Conservation (phyloP, 2,113 vertebrate genomes). For the Mus pahari region DNA sequence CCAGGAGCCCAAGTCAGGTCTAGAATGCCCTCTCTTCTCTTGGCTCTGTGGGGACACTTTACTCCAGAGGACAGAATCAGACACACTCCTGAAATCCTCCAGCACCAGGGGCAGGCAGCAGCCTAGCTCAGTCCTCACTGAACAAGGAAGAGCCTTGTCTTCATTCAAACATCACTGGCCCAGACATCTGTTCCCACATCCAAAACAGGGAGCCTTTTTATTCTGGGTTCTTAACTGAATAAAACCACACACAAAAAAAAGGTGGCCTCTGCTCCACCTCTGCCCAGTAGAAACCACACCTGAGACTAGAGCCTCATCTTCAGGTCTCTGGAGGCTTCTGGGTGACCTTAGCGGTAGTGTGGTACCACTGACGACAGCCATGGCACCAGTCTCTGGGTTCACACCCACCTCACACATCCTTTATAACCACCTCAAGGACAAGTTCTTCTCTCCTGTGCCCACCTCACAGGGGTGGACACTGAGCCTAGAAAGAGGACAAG, state of each 20-base stretch:
- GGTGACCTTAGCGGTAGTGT: background rate
- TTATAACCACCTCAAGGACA: background rate
- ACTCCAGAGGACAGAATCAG: background rate
- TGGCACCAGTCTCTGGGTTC: background rate
- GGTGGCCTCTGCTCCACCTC: background rate
- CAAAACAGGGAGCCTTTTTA: background rate
- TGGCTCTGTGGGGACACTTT: background rate
- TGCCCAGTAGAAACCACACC: background rate
- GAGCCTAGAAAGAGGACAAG: background rate
- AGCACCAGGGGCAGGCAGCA: too few species aligned
- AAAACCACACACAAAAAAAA: background rate
- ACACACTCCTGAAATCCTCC: background rate
- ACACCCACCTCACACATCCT: background rate
- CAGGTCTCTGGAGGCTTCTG: background rate
- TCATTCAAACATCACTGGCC: background rate
- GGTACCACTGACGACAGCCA: rapidly evolving
- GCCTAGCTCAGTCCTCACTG: background rate
- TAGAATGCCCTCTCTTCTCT: background rate
- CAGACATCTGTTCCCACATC: background rate
- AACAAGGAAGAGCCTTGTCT: background rate
- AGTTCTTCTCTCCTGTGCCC: background rate
- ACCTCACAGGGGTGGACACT: background rate
- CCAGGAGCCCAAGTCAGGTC: background rate
- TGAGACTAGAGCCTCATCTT: background rate
- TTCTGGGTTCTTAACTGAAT: background rate